Evolutionary conservation across 30 jellyfish, hydroid and myxozoan species (phyloP).

Genomic region (Cassiopea xamachana): DNA sequence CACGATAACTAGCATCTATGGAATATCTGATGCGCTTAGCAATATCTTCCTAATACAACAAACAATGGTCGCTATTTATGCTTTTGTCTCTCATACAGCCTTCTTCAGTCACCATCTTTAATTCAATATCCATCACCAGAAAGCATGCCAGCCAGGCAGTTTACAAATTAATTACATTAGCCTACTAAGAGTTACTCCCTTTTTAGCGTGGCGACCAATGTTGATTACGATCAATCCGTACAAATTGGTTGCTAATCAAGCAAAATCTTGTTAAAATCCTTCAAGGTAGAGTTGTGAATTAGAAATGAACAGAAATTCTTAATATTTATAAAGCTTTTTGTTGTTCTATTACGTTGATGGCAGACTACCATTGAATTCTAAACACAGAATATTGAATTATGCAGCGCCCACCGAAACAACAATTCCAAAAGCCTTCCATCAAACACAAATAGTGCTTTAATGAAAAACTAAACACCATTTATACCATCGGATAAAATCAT

Average conservation of each 20-base stretch:
- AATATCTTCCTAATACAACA: background rate
- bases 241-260: background rate
- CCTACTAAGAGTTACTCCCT: background rate
- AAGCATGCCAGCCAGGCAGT: background rate
- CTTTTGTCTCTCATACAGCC: background rate
- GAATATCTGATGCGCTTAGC: background rate
- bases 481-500: no score
- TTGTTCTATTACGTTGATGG: background rate
- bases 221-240: background rate
- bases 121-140: background rate
- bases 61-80: background rate
- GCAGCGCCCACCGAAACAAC: no score
- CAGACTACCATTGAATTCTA: no score
- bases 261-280: background rate
- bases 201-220: background rate
- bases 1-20: background rate
- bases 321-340: background rate
- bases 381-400: no score
- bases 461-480: no score
- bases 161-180: background rate
- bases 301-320: background rate
- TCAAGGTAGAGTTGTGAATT: background rate
- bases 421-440: no score
- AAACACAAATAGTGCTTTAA: no score
- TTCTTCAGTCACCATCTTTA: background rate